Evolutionary conservation across 2,888 invertebrate genomes (phyloP).

Genomic region (Plagodis dolabraria): DNA sequence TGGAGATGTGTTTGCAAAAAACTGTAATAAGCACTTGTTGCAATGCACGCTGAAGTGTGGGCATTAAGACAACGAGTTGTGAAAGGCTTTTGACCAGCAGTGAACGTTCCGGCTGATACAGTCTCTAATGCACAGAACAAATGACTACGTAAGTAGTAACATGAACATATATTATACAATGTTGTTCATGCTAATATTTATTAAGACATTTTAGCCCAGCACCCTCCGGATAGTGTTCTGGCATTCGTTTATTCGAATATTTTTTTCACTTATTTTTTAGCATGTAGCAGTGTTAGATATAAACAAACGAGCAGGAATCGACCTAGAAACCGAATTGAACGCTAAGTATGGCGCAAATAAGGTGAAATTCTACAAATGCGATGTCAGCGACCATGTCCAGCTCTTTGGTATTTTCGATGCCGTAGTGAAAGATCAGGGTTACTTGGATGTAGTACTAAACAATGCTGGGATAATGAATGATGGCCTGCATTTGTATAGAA

Average conservation of each 20-base stretch:
- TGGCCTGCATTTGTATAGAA: conserved; percentile 45
- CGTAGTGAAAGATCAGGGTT: conserved; percentile 46
- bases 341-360: conserved; percentile 48
- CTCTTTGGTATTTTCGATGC: conserved; percentile 46
- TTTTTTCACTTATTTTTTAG: conserved; percentile 38
- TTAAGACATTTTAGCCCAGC: no score
- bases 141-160: no score
- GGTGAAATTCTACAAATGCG: conserved; percentile 55
- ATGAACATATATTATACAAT: no score
- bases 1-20: no score
- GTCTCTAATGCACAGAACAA: no score
- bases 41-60: no score
- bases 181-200: no score
- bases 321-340: conserved; percentile 49
- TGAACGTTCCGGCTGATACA: no score
- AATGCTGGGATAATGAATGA: conserved; percentile 62
- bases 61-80: no score
- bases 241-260: background rate
- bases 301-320: conserved; percentile 46
- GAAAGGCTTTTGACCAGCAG: no score
- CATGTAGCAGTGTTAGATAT: conserved; percentile 55
- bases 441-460: conserved; percentile 56
- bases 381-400: conserved; percentile 55
- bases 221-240: no score
- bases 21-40: no score